Evolutionary conservation across 2,797 vertebrate species (phyloP).

Genomic region (Acomys russatus): DNA sequence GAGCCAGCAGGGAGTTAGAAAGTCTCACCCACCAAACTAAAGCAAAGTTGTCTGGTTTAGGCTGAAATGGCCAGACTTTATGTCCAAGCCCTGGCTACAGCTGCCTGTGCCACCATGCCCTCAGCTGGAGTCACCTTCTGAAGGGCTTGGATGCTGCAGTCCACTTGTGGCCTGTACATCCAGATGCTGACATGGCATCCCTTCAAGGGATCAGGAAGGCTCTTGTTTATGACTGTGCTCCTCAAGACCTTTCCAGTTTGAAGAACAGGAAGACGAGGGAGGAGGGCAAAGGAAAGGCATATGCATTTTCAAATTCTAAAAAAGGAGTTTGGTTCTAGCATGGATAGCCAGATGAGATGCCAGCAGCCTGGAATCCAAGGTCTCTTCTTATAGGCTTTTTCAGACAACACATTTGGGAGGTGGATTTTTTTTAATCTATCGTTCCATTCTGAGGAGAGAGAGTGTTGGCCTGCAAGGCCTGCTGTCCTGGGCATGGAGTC

Average conservation of each 20-base stretch:
- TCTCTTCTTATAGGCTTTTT: background rate
- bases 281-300: background rate
- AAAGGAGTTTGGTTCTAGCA: background rate
- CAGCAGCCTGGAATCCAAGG: background rate
- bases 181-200: background rate
- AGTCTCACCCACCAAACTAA: background rate
- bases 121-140: background rate
- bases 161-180: background rate
- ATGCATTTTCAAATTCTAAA: background rate
- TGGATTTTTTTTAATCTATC: background rate
- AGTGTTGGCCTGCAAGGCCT: background rate
- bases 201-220: background rate
- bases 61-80: background rate
- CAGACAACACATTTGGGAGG: background rate
- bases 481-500: rapidly evolving
- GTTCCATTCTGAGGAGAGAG: background rate
- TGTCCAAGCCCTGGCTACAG: background rate
- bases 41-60: background rate
- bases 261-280: background rate
- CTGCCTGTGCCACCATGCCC: background rate
- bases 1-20: background rate
- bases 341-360: background rate
- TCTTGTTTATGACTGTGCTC: background rate
- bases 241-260: background rate
- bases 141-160: background rate